A percentile compares a stretch with the other conserved stretches of the same genome.
phyloP scores from a whole-genome alignment of 2,113 vertebrate genomes.

The Pollachius pollachius region DNA sequence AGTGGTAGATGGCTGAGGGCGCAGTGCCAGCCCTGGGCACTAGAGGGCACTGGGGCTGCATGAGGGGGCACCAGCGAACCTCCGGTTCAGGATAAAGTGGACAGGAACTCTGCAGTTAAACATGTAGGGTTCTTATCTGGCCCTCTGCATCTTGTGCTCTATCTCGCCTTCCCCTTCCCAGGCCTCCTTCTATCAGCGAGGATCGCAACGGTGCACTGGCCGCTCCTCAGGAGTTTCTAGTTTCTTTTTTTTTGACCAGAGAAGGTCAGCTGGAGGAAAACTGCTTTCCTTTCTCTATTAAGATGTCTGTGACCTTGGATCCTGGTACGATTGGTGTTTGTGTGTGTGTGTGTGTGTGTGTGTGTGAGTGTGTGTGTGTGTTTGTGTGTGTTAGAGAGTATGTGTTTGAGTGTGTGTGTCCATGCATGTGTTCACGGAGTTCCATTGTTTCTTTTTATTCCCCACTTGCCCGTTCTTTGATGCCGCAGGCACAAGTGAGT shows the following conservation, averaged over 20 bases:
- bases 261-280: conserved; percentile 68
- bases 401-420: conserved; percentile 6
- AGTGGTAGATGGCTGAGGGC: no score
- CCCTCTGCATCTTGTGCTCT: conserved; percentile 24
- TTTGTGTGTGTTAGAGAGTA: not conserved
- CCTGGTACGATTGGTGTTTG: not conserved
- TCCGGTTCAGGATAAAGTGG: conserved; percentile 32
- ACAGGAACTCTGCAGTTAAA: conserved; percentile 47
- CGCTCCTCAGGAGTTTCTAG: conserved; percentile 56
- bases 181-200: conserved; percentile 48
- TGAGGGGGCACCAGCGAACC: conserved; percentile 13
- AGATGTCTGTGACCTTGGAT: conserved; percentile 52
- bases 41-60: conserved; percentile 75
- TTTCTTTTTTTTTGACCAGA: conserved; percentile 12
- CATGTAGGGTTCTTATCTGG: conserved; percentile 53
- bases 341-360: conserved; percentile 10
- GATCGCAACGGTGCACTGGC: conserved; percentile 45
- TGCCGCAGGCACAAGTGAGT: conserved; percentile 13
- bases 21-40: conserved; percentile 45
- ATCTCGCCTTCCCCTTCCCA: conserved; percentile 52
- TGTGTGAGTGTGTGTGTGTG: conserved; percentile 11
- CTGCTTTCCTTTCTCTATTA: conserved; percentile 50
- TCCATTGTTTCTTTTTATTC: conserved; percentile 17
- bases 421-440: conserved; percentile 9
- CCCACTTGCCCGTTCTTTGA: conserved; percentile 31